These are phyloP conservation scores for Imbricaverruca yamaguchii DNA, from an alignment of 2,888 invertebrate genomes.

Conservation along the genomic window DNA sequence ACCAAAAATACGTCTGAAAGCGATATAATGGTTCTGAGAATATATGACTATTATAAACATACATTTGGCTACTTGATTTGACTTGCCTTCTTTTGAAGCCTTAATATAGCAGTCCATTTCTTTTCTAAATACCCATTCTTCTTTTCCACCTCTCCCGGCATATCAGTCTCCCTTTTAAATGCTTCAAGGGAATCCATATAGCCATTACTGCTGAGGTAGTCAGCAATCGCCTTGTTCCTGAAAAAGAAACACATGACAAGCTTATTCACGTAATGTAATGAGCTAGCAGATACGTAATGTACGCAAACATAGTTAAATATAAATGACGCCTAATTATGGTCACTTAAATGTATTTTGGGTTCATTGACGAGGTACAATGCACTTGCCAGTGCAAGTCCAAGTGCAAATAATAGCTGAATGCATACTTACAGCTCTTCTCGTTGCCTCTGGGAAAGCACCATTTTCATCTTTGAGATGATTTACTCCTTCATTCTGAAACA, in stretches of 20 bases:
- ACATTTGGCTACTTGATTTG: background rate
- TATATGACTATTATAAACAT: no score
- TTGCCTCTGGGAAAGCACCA: constrained; percentile 5
- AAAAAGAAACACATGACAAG: background rate
- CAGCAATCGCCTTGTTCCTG: constrained; percentile 77
- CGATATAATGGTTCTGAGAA: no score
- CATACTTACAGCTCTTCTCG: constrained; percentile 13
- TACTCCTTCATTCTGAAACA: no score
- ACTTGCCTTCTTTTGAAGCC: constrained; percentile 74
- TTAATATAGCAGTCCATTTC: constrained; percentile 99
- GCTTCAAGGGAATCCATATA: constrained; percentile 91
- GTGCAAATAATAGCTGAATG: no score
- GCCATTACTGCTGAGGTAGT: constrained; percentile 94
- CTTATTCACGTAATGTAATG: no score
- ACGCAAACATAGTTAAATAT: no score
- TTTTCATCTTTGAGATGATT: background rate
- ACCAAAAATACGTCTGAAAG: no score
- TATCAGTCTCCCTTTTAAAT: constrained; percentile 95
- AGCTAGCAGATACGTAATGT: no score
- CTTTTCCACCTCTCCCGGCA: constrained; percentile 90
- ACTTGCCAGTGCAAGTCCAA: no score
- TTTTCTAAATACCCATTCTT: constrained; percentile 96
- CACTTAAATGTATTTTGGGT: no score
- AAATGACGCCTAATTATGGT: no score
- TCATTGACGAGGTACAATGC: no score